These are phyloP conservation scores for Leucophora obtusa DNA, from an alignment of 2,888 invertebrate species.

Conservation along the genomic window DNA sequence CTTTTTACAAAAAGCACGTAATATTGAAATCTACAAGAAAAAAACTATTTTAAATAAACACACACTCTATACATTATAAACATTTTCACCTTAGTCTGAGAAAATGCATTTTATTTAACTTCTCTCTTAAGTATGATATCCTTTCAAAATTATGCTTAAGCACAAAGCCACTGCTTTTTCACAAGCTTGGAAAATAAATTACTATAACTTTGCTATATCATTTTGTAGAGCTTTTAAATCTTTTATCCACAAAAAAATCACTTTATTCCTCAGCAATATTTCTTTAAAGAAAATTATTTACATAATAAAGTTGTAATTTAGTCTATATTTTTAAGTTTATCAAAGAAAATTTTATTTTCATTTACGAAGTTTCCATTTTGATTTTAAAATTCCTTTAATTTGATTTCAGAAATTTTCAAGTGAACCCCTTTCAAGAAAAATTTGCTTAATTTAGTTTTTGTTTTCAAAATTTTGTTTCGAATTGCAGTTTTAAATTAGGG, in stretches of 20 bases:
- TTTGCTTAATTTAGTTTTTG: too few species aligned
- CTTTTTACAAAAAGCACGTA: conserved; percentile 29
- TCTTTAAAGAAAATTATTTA: not conserved
- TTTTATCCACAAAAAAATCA: too few species aligned
- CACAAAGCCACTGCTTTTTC: not conserved
- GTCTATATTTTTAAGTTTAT: too few species aligned
- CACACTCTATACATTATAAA: conserved; percentile 10
- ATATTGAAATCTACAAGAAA: conserved; percentile 8
- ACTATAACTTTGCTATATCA: not conserved
- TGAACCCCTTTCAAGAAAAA: too few species aligned
- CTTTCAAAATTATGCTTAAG: not conserved
- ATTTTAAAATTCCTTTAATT: not conserved
- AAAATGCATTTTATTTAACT: not conserved
- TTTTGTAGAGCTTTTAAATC: not conserved
- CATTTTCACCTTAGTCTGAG: conserved; percentile 3
- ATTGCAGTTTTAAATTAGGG: too few species aligned
- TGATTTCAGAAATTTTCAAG: not conserved
- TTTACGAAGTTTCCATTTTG: not conserved
- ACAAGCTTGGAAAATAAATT: not conserved
- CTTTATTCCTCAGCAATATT: not conserved
- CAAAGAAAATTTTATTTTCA: too few species aligned
- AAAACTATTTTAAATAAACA: conserved; percentile 18
- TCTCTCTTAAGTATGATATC: not conserved
- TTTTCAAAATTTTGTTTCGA: too few species aligned
- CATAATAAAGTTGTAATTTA: too few species aligned